Conservation (phyloP, 2,797 vertebrate species). For the Sebastes flavidus region DNA sequence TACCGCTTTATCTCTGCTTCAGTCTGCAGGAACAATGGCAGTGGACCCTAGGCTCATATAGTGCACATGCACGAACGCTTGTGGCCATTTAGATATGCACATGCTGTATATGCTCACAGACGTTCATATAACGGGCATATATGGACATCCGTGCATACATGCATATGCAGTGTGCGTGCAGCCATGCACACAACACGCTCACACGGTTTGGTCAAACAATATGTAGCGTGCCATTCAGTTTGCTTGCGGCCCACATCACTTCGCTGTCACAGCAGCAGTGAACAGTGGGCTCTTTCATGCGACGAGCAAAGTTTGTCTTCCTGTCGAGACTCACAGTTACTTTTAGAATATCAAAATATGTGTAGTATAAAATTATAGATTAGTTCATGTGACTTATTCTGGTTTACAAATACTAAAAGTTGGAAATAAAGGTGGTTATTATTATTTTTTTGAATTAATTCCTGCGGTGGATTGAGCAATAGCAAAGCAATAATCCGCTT, state of each 20-base stretch:
- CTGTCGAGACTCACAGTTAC: neutral
- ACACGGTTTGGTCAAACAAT: slow-evolving; percentile 1
- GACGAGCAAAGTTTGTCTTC: neutral
- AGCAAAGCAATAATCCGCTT: neutral
- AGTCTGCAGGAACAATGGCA: slow-evolving; percentile 56
- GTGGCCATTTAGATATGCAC: slow-evolving; percentile 6
- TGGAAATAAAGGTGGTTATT: neutral
- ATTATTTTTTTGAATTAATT: neutral
- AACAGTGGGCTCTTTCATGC: slow-evolving; percentile 10
- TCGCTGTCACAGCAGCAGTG: slow-evolving; percentile 4
- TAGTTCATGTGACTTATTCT: neutral
- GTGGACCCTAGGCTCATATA: slow-evolving; percentile 37
- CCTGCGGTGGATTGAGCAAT: neutral
- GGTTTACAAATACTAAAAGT: neutral
- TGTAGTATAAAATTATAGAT: neutral
- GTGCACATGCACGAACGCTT: neutral
- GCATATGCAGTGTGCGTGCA: neutral
- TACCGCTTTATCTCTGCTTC: slow-evolving; percentile 67
- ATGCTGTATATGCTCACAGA: neutral
- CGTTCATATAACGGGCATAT: neutral
- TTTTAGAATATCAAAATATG: slow-evolving; percentile 1
- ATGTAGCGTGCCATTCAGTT: neutral
- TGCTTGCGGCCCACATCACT: neutral
- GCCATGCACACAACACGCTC: neutral
- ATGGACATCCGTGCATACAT: neutral